These are phyloP conservation scores for Muricea muricata DNA, from an alignment of 92 coral and sea anemone genomes.

Conservation along the genomic window DNA sequence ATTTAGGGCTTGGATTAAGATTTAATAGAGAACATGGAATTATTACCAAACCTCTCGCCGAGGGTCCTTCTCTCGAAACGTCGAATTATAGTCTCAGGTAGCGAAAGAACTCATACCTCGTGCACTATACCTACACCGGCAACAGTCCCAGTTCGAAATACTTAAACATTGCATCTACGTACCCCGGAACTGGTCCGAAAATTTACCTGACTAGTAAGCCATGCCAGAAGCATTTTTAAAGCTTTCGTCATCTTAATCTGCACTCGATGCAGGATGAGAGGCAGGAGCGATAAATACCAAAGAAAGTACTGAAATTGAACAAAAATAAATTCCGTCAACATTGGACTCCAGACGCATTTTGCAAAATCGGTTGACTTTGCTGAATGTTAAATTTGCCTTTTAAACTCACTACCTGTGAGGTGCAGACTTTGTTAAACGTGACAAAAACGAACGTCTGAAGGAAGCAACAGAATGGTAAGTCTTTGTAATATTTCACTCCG, in stretches of 20 bases:
- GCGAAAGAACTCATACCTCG: no score
- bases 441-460: slow-evolving; percentile 98
- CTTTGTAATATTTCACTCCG: slow-evolving; percentile 77
- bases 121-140: no score
- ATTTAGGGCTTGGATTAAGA: no score
- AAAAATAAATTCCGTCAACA: neutral
- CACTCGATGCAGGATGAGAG: slow-evolving; percentile 77
- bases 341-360: no score
- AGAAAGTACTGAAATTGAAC: slow-evolving; percentile 79
- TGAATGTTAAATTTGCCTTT: no score
- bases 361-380: neutral
- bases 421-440: slow-evolving; percentile 96
- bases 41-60: no score
- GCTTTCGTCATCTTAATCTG: slow-evolving; percentile 64
- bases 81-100: no score
- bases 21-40: no score
- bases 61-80: no score
- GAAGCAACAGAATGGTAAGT: slow-evolving; percentile 89
- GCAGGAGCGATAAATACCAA: slow-evolving; percentile 91
- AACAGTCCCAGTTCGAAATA: no score
- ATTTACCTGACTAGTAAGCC: slow-evolving; percentile 89
- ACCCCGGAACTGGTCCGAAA: neutral
- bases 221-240: slow-evolving; percentile 65
- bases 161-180: no score
- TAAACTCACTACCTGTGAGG: slow-evolving; percentile 81